phyloP scores from a whole-genome alignment of 2,113 vertebrate species.

The Alouatta palliata region DNA sequence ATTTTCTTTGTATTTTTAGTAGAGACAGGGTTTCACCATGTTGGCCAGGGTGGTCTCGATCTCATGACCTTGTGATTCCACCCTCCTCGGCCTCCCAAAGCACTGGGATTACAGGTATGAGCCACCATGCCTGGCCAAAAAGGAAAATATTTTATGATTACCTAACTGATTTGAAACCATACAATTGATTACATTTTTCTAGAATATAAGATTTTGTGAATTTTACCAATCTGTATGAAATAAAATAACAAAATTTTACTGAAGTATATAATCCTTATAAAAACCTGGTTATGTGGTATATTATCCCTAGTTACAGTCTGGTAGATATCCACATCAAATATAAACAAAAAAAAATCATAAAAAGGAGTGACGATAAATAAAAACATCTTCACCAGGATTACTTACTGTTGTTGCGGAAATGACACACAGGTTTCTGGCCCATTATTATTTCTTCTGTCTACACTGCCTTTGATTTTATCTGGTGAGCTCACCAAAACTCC shows the following conservation, averaged over 20 bases:
- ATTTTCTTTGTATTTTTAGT: too few species aligned
- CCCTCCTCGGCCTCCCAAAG: too few species aligned
- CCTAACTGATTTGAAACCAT: not conserved
- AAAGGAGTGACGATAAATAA: not conserved
- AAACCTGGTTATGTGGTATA: not conserved
- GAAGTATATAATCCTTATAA: not conserved
- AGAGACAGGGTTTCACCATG: too few species aligned
- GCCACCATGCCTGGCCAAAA: not conserved
- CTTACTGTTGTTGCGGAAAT: not conserved
- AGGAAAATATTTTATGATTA: not conserved
- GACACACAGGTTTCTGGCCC: not conserved
- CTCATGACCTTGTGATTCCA: too few species aligned
- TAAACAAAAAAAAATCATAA: not conserved
- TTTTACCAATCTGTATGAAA: not conserved
- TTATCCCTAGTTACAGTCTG: not conserved
- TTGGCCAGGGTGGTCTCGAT: too few species aligned
- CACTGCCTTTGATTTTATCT: not conserved
- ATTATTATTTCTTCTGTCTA: not conserved
- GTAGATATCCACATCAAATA: not conserved
- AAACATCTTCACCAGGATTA: not conserved
- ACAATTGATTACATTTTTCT: not conserved
- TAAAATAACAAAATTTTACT: not conserved
- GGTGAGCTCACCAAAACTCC: not conserved
- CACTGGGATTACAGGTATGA: too few species aligned
- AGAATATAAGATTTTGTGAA: constrained; percentile 18